Percentiles rank a stretch among this genome's conserved stretches.
These are phyloP conservation scores for Eilema caniola DNA, from an alignment of 2,888 invertebrate genomes.

Conservation along the genomic window DNA sequence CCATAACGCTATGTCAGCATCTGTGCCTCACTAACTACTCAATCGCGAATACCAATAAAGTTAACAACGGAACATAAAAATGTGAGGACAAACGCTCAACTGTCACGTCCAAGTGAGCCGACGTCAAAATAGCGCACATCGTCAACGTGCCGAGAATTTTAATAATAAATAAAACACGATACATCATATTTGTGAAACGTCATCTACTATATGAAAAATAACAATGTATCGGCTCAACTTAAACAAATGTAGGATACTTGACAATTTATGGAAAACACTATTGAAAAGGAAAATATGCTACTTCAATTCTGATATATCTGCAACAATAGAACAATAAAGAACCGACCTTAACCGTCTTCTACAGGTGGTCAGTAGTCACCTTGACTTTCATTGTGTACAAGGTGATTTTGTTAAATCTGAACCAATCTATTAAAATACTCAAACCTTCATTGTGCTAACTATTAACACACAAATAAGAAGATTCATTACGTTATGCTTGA, in stretches of 20 bases:
- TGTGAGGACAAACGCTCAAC: conserved; percentile 36
- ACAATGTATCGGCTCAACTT: conserved; percentile 37
- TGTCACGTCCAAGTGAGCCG: conserved; percentile 48
- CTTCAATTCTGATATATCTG: conserved; percentile 32
- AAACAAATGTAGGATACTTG: conserved; percentile 29
- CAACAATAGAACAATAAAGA: conserved; percentile 22
- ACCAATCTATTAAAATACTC: conserved; percentile 17
- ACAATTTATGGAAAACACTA: conserved; percentile 44
- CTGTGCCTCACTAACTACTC: conserved; percentile 55
- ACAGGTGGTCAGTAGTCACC: conserved; percentile 28
- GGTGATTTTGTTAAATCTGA: conserved; percentile 36
- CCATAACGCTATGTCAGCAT: conserved; percentile 74
- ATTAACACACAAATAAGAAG: neutral
- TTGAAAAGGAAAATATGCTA: conserved; percentile 38
- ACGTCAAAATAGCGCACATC: conserved; percentile 53
- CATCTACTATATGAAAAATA: conserved; percentile 39
- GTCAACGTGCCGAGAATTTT: conserved; percentile 58
- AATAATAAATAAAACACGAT: conserved; percentile 58
- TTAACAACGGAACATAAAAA: conserved; percentile 49
- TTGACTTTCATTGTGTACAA: conserved; percentile 27
- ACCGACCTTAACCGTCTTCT: conserved; percentile 23
- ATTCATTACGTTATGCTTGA: neutral
- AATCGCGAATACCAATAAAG: conserved; percentile 58
- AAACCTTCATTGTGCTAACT: conserved; percentile 4
- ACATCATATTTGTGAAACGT: conserved; percentile 56